Conservation (phyloP, 2,888 invertebrate species). For the Mantis religiosa region DNA sequence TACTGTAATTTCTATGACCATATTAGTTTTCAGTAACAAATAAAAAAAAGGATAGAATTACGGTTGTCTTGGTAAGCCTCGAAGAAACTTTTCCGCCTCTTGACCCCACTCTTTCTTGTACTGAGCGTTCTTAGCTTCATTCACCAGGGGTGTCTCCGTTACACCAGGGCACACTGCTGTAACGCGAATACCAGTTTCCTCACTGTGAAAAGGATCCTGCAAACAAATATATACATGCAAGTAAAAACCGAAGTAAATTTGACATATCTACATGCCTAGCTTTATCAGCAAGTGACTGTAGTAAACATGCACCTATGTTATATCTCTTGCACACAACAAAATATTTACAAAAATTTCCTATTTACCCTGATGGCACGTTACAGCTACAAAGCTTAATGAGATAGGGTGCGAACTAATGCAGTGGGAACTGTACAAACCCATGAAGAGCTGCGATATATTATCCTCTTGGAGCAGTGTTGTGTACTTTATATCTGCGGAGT, state of each 20-base stretch:
- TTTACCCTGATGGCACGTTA: too few relatives aligned
- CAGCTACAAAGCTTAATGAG: too few relatives aligned
- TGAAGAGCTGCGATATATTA: too few relatives aligned
- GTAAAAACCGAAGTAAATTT: too few relatives aligned
- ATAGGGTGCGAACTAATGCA: too few relatives aligned
- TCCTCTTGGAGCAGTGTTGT: too few relatives aligned
- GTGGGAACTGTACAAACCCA: too few relatives aligned
- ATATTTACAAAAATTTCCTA: neutral
- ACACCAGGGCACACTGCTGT: slow-evolving; percentile 52
- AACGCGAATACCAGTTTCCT: slow-evolving; percentile 50
- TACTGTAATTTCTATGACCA: too few relatives aligned
- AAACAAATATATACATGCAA: neutral
- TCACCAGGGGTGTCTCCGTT: slow-evolving; percentile 45
- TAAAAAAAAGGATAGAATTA: slow-evolving; percentile 29
- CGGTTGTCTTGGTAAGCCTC: slow-evolving; percentile 36
- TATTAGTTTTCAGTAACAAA: neutral
- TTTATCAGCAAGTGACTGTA: too few relatives aligned
- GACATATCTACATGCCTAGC: too few relatives aligned
- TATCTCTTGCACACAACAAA: neutral
- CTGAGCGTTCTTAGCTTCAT: slow-evolving; percentile 36
- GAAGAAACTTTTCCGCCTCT: slow-evolving; percentile 35
- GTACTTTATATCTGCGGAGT: too few relatives aligned
- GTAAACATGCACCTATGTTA: neutral
- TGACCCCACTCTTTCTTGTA: slow-evolving; percentile 36
- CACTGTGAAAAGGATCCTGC: slow-evolving; percentile 41